Evolutionary conservation across 2,113 vertebrate genomes (phyloP), one percentile per base, ranked within the genome.

Genomic region (Mustela nigripes): DNA sequence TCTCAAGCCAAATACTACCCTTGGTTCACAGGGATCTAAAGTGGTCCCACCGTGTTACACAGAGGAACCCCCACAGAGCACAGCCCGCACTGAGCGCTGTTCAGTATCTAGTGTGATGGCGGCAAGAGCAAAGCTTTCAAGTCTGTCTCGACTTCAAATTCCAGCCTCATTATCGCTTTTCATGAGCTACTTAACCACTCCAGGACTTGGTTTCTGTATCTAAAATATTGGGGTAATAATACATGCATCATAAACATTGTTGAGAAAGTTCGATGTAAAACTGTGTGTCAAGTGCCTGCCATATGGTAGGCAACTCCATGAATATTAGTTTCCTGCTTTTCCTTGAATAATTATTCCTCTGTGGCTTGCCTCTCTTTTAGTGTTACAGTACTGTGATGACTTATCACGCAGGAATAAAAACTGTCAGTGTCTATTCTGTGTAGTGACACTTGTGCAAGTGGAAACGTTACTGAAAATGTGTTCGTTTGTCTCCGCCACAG

Each of bases 401-500:
- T 50, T 10, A 48, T 50, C 36, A 65, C 39, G 1, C 6, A 2
- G 82, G 65, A 63, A 42, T 11, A 36, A 80, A 78, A 48, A 31
- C 74, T 1, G 12, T 28, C 39, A 76, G 5, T 36, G 5, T 89
- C 24, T 76, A 28, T 58, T 87, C 33, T 39, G 0, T 28, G 16
- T 67, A 63, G 19, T 62, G 63, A 36, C 79, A 42, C 0, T 82
- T 39, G 24, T 50, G 86, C 81, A 58, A 26, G 18, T 89, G 67
- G 82, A 58, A 60, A 67, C 36, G 31, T 42, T 81, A 88, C 60
- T 82, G 60, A 96, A 94, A 36, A 69, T 88, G 11, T 87, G 16
- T 80, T 89, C 9, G 19, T 97, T 92, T 98, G 26, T 96, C 97
- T 81, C 60, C 80, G 58, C 67, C 92, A 69, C 92, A 85, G 76